These are phyloP conservation scores for Phyllostomus hastatus DNA, from an alignment of 2,113 vertebrate species.

Conservation along the genomic window DNA sequence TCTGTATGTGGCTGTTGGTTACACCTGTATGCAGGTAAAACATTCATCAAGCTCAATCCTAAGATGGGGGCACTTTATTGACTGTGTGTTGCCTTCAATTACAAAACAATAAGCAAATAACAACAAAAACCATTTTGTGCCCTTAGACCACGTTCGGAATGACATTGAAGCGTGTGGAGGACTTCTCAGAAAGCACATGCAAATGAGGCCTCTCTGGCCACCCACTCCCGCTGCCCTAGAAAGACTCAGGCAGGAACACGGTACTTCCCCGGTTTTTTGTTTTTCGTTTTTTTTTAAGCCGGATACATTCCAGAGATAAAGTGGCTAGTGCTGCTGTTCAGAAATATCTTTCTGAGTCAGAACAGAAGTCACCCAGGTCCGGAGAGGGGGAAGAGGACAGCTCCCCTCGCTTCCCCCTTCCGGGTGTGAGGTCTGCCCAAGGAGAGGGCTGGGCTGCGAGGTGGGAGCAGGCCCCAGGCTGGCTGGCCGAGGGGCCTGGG, in stretches of 20 bases:
- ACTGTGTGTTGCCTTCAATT: neutral
- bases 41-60: neutral
- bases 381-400: neutral
- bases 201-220: constrained; percentile 29
- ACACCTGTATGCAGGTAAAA: neutral
- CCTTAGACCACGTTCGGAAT: neutral
- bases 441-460: neutral
- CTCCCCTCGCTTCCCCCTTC: neutral
- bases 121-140: neutral
- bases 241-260: neutral
- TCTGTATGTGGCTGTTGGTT: neutral
- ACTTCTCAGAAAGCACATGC: constrained; percentile 15
- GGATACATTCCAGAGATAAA: constrained; percentile 57
- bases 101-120: neutral
- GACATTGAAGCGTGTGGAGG: neutral
- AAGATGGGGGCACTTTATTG: neutral
- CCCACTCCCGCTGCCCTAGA: neutral
- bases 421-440: neutral
- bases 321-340: constrained; percentile 7
- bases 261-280: neutral
- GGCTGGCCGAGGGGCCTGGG: neutral
- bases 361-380: constrained; percentile 32
- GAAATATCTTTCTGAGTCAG: constrained; percentile 60
- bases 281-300: neutral
- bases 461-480: neutral